phyloP scores from a whole-genome alignment of 2,797 vertebrate species.

The Aplochiton taeniatus region DNA sequence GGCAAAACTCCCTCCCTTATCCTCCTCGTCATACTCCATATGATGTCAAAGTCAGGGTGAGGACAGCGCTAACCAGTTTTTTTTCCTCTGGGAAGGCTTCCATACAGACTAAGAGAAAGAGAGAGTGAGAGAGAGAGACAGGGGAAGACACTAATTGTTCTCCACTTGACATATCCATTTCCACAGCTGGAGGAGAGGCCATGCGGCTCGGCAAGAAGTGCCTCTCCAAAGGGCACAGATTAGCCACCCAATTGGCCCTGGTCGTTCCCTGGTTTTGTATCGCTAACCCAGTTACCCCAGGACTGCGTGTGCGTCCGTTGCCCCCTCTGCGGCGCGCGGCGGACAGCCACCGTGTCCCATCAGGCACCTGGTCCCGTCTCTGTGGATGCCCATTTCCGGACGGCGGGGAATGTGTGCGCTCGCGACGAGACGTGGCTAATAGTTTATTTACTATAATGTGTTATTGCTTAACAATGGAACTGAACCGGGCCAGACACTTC shows the following conservation, averaged over 20 bases:
- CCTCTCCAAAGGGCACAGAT: conserved; percentile 66
- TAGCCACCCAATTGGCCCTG: conserved; percentile 63
- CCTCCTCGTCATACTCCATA: conserved; percentile 16
- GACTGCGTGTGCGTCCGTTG: conserved; percentile 29
- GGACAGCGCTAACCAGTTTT: conserved; percentile 40
- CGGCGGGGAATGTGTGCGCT: conserved; percentile 53
- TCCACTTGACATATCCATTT: conserved; percentile 68
- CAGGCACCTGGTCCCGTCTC: conserved; percentile 51
- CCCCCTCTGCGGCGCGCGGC: conserved; percentile 39
- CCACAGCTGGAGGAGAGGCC: conserved; percentile 68
- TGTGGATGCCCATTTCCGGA: conserved; percentile 40
- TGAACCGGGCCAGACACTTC: conserved; percentile 51
- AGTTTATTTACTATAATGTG: conserved; percentile 63
- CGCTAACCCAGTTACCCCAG: conserved; percentile 65
- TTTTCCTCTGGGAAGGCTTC: conserved; percentile 42
- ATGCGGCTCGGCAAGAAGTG: conserved; percentile 49
- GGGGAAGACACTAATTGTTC: conserved; percentile 60
- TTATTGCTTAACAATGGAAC: conserved; percentile 34
- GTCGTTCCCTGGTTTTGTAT: conserved; percentile 50
- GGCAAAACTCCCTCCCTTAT: background rate
- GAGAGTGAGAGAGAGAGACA: conserved; percentile 35
- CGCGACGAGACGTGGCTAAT: conserved; percentile 49
- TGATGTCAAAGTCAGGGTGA: conserved; percentile 52
- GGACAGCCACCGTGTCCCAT: conserved; percentile 30
- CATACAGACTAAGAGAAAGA: conserved; percentile 47